Conservation (phyloP, 2,888 invertebrate genomes). For the Coenonympha glycerion region DNA sequence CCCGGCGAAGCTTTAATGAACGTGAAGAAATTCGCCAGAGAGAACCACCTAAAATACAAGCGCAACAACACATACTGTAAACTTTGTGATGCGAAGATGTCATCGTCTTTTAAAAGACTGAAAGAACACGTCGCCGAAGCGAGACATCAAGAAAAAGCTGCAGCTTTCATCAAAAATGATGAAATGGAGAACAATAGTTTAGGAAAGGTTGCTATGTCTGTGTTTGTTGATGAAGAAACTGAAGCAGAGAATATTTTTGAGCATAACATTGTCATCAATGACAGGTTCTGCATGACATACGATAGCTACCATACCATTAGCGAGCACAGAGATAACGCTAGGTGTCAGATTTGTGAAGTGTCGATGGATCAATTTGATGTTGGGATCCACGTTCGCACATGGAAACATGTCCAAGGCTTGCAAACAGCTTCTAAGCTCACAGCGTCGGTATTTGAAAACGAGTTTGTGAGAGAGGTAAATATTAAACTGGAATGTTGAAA, state of each 20-base stretch:
- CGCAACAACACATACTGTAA: slow-evolving; percentile 33
- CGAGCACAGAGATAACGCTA: not conserved
- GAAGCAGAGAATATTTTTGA: not conserved
- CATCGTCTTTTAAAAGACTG: slow-evolving; percentile 34
- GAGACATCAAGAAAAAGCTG: slow-evolving; percentile 32
- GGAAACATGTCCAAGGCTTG: slow-evolving; percentile 18
- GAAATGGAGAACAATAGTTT: no score
- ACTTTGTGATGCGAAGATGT: slow-evolving; percentile 33
- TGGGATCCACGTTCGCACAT: slow-evolving; percentile 10
- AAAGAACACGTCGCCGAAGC: slow-evolving; percentile 39
- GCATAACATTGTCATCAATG: slow-evolving; percentile 32
- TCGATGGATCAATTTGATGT: slow-evolving; percentile 4
- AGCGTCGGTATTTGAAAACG: slow-evolving; percentile 11
- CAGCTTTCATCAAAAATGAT: not conserved
- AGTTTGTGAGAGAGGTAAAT: slow-evolving; percentile 35
- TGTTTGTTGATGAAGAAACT: slow-evolving; percentile 1
- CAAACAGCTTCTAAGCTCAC: slow-evolving; percentile 18
- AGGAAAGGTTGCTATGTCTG: not conserved
- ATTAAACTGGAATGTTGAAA: no score
- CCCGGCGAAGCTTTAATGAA: slow-evolving; percentile 15
- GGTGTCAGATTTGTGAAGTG: slow-evolving; percentile 35
- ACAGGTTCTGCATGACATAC: slow-evolving; percentile 30
- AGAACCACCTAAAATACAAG: slow-evolving; percentile 34
- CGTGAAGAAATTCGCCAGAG: slow-evolving; percentile 29
- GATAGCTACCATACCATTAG: slow-evolving; percentile 32